Evolutionary conservation across 1,140 invertebrate species (phyloP).

Genomic region (Zaprionus ghesquierei): DNA sequence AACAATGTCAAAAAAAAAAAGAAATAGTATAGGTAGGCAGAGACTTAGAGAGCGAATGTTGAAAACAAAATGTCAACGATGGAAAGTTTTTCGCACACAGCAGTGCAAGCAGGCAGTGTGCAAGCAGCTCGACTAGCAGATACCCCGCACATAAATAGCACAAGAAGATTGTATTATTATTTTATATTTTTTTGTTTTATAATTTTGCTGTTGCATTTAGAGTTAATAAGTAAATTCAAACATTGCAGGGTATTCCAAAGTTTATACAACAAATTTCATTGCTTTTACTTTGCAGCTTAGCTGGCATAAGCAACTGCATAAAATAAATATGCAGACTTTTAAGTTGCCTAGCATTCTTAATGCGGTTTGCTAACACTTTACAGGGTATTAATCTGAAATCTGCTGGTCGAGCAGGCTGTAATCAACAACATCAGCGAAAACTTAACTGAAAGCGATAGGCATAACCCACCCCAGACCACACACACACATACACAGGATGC

Average conservation of each 20-base stretch:
- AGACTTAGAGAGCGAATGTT: conserved; percentile 40
- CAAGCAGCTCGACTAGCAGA: not conserved
- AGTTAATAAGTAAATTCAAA: not conserved
- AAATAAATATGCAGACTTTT: not conserved
- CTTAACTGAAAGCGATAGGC: conserved; percentile 44
- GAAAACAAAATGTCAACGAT: conserved; percentile 74
- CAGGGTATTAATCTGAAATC: not conserved
- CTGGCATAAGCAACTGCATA: not conserved
- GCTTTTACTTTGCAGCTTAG: not conserved
- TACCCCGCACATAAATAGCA: not conserved
- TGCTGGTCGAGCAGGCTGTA: conserved; percentile 45
- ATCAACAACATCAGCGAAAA: conserved; percentile 76
- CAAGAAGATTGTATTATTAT: too few relatives aligned
- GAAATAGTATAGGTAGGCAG: conserved; percentile 17
- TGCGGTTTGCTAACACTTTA: not conserved
- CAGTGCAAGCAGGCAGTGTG: conserved; percentile 13
- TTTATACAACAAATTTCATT: not conserved
- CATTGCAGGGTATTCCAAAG: not conserved
- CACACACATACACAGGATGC: conserved; percentile 7
- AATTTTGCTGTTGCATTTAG: not conserved
- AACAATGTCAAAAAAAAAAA: conserved; percentile 25
- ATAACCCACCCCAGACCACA: not conserved
- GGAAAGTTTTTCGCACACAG: conserved; percentile 37
- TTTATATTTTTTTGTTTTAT: too few relatives aligned
- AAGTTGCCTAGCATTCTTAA: not conserved